Percentiles rank a stretch among this genome's conserved stretches.
phyloP scores from a whole-genome alignment of 2,113 vertebrate genomes.

The Glaucomys volans region DNA sequence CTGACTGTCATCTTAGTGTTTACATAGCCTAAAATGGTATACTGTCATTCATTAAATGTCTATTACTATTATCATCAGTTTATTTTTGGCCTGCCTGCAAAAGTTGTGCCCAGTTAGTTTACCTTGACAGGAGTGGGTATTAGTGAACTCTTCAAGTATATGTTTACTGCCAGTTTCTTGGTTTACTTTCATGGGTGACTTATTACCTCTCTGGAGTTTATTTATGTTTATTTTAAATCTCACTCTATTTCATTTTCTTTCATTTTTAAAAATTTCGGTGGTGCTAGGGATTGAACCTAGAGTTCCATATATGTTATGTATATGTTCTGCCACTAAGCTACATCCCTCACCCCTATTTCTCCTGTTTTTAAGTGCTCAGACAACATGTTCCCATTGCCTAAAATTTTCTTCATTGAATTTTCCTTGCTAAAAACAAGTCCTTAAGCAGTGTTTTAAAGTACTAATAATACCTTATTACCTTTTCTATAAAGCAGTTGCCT shows the following conservation, averaged over 20 bases:
- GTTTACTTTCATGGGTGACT: not conserved
- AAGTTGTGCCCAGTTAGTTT: not conserved
- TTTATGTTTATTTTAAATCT: not conserved
- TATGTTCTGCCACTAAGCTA: not conserved
- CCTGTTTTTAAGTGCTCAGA: conserved; percentile 11
- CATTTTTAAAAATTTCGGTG: not conserved
- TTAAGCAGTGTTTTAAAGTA: not conserved
- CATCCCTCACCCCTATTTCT: not conserved
- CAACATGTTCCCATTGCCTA: not conserved
- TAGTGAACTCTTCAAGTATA: not conserved
- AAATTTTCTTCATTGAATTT: conserved; percentile 20
- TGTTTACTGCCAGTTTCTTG: not conserved
- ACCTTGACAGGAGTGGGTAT: not conserved
- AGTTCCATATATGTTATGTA: not conserved
- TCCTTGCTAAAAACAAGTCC: not conserved
- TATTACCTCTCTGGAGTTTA: not conserved
- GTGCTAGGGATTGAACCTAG: not conserved
- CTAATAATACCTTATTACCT: not conserved
- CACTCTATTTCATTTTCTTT: not conserved
- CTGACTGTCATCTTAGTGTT: not conserved
- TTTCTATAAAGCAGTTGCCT: not conserved
- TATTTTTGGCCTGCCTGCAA: not conserved
- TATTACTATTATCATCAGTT: not conserved
- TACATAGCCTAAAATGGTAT: not conserved
- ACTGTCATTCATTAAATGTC: not conserved